These are phyloP conservation scores for Drosophila lacertosa DNA, from an alignment of 1,140 invertebrate genomes.

Conservation along the genomic window DNA sequence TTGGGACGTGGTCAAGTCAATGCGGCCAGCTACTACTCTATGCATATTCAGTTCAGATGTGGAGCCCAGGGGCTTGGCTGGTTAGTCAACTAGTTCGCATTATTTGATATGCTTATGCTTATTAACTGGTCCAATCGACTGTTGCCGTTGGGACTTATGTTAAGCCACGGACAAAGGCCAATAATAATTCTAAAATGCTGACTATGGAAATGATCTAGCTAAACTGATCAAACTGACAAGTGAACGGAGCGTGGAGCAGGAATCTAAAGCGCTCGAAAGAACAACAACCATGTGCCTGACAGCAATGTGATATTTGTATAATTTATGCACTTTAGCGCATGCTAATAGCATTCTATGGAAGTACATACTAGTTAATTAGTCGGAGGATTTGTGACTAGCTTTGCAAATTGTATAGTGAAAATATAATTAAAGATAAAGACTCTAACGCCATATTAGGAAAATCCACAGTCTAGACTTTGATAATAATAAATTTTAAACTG, in stretches of 20 bases:
- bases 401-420: neutral
- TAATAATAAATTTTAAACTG: no score
- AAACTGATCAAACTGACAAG: constrained; percentile 40
- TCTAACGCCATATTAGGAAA: no score
- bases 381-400: no score
- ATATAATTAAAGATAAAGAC: neutral
- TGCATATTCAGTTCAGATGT: constrained; percentile 42
- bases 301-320: neutral
- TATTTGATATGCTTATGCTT: constrained; percentile 64
- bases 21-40: constrained; percentile 45
- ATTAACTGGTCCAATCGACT: constrained; percentile 64
- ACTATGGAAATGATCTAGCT: constrained; percentile 54
- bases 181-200: constrained; percentile 4
- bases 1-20: constrained; percentile 23
- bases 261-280: constrained; percentile 9
- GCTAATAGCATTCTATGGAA: constrained; percentile 1
- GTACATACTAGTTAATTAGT: constrained; percentile 3
- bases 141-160: constrained; percentile 16
- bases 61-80: constrained; percentile 51
- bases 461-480: no score
- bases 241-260: constrained; percentile 24
- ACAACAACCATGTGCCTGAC: constrained; percentile 8
- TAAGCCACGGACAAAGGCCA: constrained; percentile 41
- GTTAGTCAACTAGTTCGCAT: constrained; percentile 60
- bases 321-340: constrained; percentile 15